A percentile compares a stretch with the other conserved stretches of the same genome.
Conservation (phyloP, 1,140 invertebrate genomes). For the Tribolium madens region DNA sequence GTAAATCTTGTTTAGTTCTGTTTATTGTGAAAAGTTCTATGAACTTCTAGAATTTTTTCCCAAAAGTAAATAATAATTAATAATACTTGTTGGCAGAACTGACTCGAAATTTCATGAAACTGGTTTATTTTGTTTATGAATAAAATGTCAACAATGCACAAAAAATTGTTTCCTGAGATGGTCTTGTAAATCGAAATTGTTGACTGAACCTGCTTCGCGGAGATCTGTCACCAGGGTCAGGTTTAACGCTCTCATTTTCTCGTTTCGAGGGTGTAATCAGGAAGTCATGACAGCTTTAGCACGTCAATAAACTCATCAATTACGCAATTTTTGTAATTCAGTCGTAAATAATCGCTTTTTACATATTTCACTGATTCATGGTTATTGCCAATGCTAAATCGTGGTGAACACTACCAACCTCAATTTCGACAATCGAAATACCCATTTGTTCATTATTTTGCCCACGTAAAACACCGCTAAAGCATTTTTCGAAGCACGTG, state of each 20-base stretch:
- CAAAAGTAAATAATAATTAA: no score
- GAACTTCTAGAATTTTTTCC: not conserved
- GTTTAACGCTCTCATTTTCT: not conserved
- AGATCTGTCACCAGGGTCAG: not conserved
- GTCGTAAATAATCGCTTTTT: not conserved
- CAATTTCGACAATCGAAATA: not conserved
- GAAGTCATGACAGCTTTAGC: not conserved
- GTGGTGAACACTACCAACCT: not conserved
- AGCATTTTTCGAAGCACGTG: conserved; percentile 18
- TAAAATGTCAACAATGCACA: not conserved
- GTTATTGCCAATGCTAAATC: not conserved
- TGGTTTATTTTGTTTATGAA: not conserved
- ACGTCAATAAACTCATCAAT: not conserved
- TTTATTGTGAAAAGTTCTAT: not conserved
- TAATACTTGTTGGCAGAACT: not conserved
- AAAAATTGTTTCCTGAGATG: no score
- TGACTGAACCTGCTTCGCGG: no score
- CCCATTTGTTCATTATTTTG: not conserved
- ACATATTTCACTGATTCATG: not conserved
- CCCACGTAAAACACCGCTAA: not conserved
- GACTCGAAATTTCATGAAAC: not conserved
- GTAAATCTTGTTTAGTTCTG: not conserved
- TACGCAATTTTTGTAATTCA: not conserved
- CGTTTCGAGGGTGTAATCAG: not conserved
- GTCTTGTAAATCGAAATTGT: no score